Base-by-base conservation (phyloP, 2,888 invertebrate genomes). In the Acrobasis consociella region DNA sequence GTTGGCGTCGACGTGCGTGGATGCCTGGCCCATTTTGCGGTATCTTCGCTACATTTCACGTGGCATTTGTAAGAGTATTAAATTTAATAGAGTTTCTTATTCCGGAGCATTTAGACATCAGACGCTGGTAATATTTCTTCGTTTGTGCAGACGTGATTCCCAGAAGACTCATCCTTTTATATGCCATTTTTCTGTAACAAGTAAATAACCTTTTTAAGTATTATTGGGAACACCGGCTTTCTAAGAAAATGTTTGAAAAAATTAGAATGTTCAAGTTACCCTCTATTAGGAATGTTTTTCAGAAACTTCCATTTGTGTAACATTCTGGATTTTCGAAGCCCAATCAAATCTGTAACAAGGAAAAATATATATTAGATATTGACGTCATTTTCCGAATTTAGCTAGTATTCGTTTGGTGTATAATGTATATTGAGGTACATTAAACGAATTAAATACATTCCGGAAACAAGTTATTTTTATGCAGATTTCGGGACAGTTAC, bases 1-100 rank as follows among this genome's bases (percentile, higher is more conserved):
- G 74, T 89, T 91, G 59, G 78, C 74, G 67, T 79, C 77, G 63
- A 80, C 78, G 67, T 82, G 82, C 70, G 87, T 89, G 67, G 81
- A 82, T 66, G 83, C 77, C 75, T 90, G 90, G 70, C 89, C 91
- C 91, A 92, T 92, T 77, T 81, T 88, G 75, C 46, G 65, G 64
- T 71, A 63, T 71, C 64, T 64, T 67, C 56, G 65, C 81, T 84
- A 86, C 85, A 86, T 89, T 83, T 91, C 80, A 91, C 75, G 84
- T 82, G 52, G 75, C 74, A 70, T 76, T 79, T 49, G 71, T 68
- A 58, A 71, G 66, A 55, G 73, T 65, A 63, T 67, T 73, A 68
- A 72, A 69, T 46, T 71, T 73, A 55, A 74, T 69, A 67, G 75
- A 62, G 63, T 67, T 65, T 63, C 67, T 76, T 64, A 64, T 74